Percentiles rank a stretch among this genome's conserved stretches.
Evolutionary conservation across 2,888 invertebrate species (phyloP).

Genomic region (Sycophila texana): DNA sequence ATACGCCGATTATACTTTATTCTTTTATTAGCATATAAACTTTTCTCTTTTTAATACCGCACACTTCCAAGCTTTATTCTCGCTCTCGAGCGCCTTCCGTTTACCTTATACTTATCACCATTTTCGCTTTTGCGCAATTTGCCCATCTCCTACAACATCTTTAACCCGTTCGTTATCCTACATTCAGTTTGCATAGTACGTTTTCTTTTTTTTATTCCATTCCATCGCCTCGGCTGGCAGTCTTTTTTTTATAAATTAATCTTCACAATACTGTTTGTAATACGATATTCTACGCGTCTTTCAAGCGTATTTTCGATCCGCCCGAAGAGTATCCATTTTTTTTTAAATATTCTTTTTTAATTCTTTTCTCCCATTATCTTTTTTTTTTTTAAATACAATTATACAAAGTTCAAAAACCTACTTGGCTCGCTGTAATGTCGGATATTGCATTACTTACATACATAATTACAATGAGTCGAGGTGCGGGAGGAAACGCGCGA

Average conservation of each 20-base stretch:
- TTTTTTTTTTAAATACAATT: constrained; percentile 50
- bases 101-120: constrained; percentile 41
- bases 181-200: constrained; percentile 29
- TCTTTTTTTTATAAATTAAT: constrained; percentile 65
- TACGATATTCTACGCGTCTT: constrained; percentile 67
- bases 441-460: constrained; percentile 55
- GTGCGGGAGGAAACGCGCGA: constrained; percentile 20
- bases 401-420: constrained; percentile 47
- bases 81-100: constrained; percentile 27
- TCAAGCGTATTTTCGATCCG: constrained; percentile 61
- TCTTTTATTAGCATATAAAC: constrained; percentile 47
- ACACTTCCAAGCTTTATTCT: constrained; percentile 12
- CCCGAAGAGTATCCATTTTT: constrained; percentile 54
- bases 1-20: constrained; percentile 63
- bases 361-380: constrained; percentile 30
- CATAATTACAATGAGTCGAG: constrained; percentile 48
- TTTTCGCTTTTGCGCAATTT: constrained; percentile 26
- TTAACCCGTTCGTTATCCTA: constrained; percentile 33
- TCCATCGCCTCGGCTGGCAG: constrained; percentile 66
- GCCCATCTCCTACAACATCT: constrained; percentile 13
- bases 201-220: constrained; percentile 42
- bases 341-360: constrained; percentile 26
- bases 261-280: constrained; percentile 74
- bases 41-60: constrained; percentile 40
- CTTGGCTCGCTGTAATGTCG: constrained; percentile 44